Base-by-base conservation (phyloP, 2,888 invertebrate genomes). In the Rotaria macrura region DNA sequence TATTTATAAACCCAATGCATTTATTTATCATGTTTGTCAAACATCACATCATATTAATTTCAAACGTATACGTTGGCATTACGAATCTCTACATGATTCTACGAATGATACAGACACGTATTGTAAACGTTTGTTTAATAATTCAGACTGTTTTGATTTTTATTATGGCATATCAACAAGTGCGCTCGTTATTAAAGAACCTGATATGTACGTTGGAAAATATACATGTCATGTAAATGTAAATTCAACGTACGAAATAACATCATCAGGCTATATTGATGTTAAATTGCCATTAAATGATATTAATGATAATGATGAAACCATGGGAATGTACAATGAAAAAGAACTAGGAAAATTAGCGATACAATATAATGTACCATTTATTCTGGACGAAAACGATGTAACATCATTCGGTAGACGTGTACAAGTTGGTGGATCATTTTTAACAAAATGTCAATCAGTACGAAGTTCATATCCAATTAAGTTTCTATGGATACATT, bases 71-170 rank as follows among this genome's bases (percentile, higher is more conserved):
- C 79, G 79, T 79, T 79, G 79, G 79, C 79, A 79, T 79, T 79
- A 79, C 43, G 79, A 79, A 79, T 43, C 43, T 25, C 25, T n/a
- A n/a, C 14, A 43, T 43, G 43, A 79, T 79, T 10, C 38, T 2
- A 43, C 14, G 5, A 79, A 79, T n/a, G 79, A 79, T 12, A 79
- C 40, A 12, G 43, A 79, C 43, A 43, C 14, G 43, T 23, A 79
- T 43, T 79, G 79, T 79, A 79, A 43, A 79, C 79, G 79, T 79
- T n/a, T 79, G n/a, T 43, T 79, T 40, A 79, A 79, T 79, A 79
- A 79, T 79, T 79, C 79, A 0, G 79, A 79, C n/a, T 79, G 79
- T 79, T 79, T 79, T 14, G 79, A 79, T n/a, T 79, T 79, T n/a
- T 79, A 79, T 79, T 79, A 79, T 79, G 79, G 79, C 12, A 43